These are phyloP conservation scores for Aphelenchoides avenae DNA, from an alignment of 1,140 invertebrate genomes.

Conservation along the genomic window DNA sequence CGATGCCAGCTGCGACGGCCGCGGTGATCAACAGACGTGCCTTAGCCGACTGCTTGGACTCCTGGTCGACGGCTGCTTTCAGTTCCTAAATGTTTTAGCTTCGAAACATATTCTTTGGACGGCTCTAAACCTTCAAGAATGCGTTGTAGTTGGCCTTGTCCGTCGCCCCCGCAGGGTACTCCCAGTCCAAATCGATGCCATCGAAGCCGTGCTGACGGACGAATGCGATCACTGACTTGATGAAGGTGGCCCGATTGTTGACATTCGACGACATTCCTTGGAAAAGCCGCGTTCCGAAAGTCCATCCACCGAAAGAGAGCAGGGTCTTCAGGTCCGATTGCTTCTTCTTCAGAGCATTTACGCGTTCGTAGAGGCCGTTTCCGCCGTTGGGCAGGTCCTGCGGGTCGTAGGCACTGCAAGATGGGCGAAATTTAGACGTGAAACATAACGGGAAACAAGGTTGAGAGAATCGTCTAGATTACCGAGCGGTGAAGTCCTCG, in stretches of 20 bases:
- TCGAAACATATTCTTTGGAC: too few relatives aligned
- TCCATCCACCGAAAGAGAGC: slow-evolving; percentile 60
- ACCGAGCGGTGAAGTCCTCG: slow-evolving; percentile 75
- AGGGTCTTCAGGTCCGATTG: slow-evolving; percentile 58
- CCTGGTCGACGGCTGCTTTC: slow-evolving; percentile 83
- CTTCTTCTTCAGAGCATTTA: slow-evolving; percentile 51
- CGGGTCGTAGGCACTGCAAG: slow-evolving; percentile 52
- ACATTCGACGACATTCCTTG: slow-evolving; percentile 45
- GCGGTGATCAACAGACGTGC: slow-evolving; percentile 54
- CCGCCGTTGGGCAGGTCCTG: slow-evolving; percentile 54
- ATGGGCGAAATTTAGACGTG: too few relatives aligned
- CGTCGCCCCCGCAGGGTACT: slow-evolving; percentile 71
- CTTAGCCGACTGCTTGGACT: slow-evolving; percentile 73
- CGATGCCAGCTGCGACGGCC: slow-evolving; percentile 58
- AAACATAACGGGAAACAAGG: too few relatives aligned
- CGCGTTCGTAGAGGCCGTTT: slow-evolving; percentile 56
- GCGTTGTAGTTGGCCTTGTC: slow-evolving; percentile 32
- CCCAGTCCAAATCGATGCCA: slow-evolving; percentile 84
- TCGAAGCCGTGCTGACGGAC: slow-evolving; percentile 54
- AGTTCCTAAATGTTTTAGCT: too few relatives aligned
- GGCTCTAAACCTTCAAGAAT: slow-evolving; percentile 39
- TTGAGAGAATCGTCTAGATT: slow-evolving; percentile 18
- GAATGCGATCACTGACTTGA: slow-evolving; percentile 50
- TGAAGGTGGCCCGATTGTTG: slow-evolving; percentile 39
- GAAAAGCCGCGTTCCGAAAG: slow-evolving; percentile 48